Evolutionary conservation across 2,888 invertebrate genomes (phyloP), one percentile per base, ranked within the genome.

Genomic region (Ichneumon xanthorius): DNA sequence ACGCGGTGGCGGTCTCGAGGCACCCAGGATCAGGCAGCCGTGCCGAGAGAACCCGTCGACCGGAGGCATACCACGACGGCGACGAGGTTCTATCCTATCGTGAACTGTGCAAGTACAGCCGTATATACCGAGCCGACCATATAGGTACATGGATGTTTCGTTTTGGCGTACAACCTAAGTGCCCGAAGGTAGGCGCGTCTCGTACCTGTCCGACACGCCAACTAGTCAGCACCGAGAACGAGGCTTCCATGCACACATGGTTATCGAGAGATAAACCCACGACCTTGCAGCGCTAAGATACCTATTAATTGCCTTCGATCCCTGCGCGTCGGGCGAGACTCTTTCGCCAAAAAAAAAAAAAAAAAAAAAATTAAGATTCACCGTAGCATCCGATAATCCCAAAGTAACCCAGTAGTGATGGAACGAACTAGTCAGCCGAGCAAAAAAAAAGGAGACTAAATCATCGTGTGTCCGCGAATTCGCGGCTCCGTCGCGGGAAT

Each of bases 1-100:
- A 77, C 80, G 72, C 71, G 75, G 76, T 78, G 84, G 79, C 84
- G 86, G 63, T 79, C 82, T 81, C 75, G 75, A 58, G 76, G 76
- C 68, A 82, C 67, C 45, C 76, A 80, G 82, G 71, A 81, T 80
- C 77, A 61, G 48, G 67, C 77, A 40, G 63, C 76, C 68, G 63
- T 65, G 61, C 63, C 70, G 72, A 82, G 73, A 85, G 73, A 76
- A 76, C 73, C 68, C 80, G 81, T 83, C 82, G 80, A 86, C 72
- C 76, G 65, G 75, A 72, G 80, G 72, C 72, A 80, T 65, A 71
- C 63, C 61, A 75, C 53, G 55, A 55, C 53, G 76, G 55, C 65
- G 71, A 72, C 77, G 80, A 71, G 58, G 78, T 72, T 72, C 72
- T 72, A 45, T 76, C 70, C 55, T 53, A 73, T 79, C 73, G 48